A percentile compares a stretch with the other conserved stretches of the same genome.
phyloP scores from a whole-genome alignment of 2,888 invertebrate genomes.

The Synanthedon andrenaeformis region DNA sequence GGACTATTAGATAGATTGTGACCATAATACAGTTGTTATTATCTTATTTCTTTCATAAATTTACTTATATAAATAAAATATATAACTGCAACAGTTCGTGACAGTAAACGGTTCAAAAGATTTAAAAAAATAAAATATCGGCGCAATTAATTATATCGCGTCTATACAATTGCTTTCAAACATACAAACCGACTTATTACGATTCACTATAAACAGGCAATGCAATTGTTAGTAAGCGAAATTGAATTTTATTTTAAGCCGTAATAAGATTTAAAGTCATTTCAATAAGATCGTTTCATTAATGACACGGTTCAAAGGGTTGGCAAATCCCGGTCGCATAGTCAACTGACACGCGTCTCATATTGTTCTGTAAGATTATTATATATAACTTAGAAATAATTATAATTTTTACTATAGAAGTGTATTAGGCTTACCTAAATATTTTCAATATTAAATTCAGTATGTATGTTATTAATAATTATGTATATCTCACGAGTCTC shows the following conservation, averaged over 20 bases:
- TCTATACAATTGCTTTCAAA: neutral
- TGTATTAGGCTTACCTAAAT: too few species aligned
- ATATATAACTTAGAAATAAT: too few species aligned
- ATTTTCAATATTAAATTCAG: too few species aligned
- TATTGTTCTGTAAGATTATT: too few species aligned
- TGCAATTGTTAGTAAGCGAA: conserved; percentile 4
- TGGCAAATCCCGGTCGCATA: conserved; percentile 66
- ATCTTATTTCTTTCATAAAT: too few species aligned
- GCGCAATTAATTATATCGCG: neutral
- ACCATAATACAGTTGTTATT: too few species aligned
- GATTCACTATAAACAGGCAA: neutral
- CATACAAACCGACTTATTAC: neutral
- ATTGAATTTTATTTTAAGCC: conserved; percentile 14
- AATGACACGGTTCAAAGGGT: conserved; percentile 61
- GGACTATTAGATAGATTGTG: too few species aligned
- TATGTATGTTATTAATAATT: too few species aligned
- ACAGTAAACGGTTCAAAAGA: neutral
- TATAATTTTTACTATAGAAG: too few species aligned
- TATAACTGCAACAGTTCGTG: neutral
- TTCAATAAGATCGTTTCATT: conserved; percentile 37
- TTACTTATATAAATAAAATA: too few species aligned
- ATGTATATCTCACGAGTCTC: too few species aligned
- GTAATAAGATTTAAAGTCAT: conserved; percentile 17
- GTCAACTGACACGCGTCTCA: conserved; percentile 61
- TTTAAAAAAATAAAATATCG: neutral